Evolutionary conservation across 1,140 invertebrate species (phyloP).

Genomic region (Proales similis): DNA sequence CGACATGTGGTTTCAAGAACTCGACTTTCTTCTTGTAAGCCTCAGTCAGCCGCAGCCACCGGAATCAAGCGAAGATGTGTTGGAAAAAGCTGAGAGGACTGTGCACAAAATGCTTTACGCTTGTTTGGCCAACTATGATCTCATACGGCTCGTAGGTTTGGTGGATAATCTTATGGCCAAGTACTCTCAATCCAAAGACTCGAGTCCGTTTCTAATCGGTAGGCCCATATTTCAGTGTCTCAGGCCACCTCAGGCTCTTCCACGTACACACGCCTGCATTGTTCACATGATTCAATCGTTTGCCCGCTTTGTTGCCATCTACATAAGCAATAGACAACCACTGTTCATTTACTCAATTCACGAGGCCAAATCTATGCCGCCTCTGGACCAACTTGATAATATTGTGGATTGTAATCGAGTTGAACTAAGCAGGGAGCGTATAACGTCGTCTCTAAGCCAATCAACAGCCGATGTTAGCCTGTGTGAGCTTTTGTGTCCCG

Average conservation of each 20-base stretch:
- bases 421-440: constrained; percentile 25
- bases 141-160: constrained; percentile 44
- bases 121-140: constrained; percentile 43
- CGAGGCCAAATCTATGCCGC: constrained; percentile 43
- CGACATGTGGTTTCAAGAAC: constrained; percentile 45
- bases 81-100: constrained; percentile 40
- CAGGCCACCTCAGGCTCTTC: neutral
- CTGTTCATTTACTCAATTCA: constrained; percentile 47
- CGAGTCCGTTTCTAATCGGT: neutral
- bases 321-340: constrained; percentile 44
- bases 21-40: constrained; percentile 41
- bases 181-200: neutral
- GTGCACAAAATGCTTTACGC: constrained; percentile 48
- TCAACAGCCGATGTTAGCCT: constrained; percentile 42
- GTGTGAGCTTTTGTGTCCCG: constrained; percentile 44
- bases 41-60: neutral
- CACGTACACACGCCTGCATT: neutral
- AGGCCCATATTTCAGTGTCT: neutral
- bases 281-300: constrained; percentile 44
- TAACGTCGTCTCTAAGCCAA: constrained; percentile 45
- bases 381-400: constrained; percentile 40
- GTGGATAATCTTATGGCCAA: constrained; percentile 43
- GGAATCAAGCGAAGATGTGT: neutral
- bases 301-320: constrained; percentile 47
- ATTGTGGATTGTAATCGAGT: neutral